Evolutionary conservation across 2,888 invertebrate species (phyloP).

Genomic region (Nephrocerus scutellatus): DNA sequence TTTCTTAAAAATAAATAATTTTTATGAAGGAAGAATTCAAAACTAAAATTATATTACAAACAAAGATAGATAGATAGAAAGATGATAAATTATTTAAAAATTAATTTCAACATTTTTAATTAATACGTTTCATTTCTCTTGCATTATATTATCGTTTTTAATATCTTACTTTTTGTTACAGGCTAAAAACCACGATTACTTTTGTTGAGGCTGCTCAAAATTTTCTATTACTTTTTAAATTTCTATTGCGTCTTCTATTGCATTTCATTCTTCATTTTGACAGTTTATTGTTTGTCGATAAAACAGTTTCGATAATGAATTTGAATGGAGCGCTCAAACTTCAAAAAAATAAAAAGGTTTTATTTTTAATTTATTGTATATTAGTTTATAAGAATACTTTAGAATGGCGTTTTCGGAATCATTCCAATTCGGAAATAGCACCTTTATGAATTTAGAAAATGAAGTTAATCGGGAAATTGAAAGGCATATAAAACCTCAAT

Average conservation of each 20-base stretch:
- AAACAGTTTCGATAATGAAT: too few species aligned
- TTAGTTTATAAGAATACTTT: conserved; percentile 1
- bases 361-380: background rate
- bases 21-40: background rate
- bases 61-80: too few species aligned
- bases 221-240: too few species aligned
- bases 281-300: too few species aligned
- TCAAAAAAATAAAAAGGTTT: conserved; percentile 3
- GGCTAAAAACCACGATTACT: conserved; percentile 42
- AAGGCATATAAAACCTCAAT: conserved; percentile 1
- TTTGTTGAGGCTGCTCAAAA: too few species aligned
- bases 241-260: too few species aligned
- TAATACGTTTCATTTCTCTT: background rate
- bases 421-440: conserved; percentile 40
- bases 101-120: too few species aligned
- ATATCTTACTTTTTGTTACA: conserved; percentile 23
- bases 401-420: conserved; percentile 44
- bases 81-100: too few species aligned
- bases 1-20: conserved; percentile 1
- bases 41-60: background rate
- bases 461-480: conserved; percentile 26
- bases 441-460: conserved; percentile 38
- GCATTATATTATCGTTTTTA: background rate
- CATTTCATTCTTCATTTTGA: too few species aligned
- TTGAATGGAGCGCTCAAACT: too few species aligned